Conservation (phyloP, 1,140 invertebrate genomes). For the Oncopeltus fasciatus region DNA sequence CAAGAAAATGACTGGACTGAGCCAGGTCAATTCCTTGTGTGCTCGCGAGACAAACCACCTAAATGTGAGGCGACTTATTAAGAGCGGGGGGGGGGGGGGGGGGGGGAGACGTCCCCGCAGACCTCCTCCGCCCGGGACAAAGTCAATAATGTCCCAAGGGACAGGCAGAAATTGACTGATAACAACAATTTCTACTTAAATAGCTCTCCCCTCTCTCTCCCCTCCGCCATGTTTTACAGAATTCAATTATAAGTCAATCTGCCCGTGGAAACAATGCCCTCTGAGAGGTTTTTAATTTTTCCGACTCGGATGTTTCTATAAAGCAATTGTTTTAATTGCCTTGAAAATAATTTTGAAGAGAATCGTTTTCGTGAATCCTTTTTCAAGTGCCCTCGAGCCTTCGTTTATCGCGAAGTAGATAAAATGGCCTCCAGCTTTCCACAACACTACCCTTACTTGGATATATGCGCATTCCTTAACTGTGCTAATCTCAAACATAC, state of each 20-base stretch:
- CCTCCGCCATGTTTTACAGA: slow-evolving; percentile 5
- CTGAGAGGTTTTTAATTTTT: slow-evolving; percentile 6
- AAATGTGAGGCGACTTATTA: neutral
- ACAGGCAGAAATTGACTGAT: slow-evolving; percentile 2
- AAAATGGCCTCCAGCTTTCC: too few relatives aligned
- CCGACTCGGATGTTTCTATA: slow-evolving; percentile 8
- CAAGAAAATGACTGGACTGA: too few relatives aligned
- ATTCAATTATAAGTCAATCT: slow-evolving; percentile 9
- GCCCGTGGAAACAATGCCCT: slow-evolving; percentile 4
- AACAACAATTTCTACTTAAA: slow-evolving; percentile 10
- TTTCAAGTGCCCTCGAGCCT: neutral
- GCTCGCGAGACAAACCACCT: neutral
- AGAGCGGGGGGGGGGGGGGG: neutral
- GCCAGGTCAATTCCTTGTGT: too few relatives aligned
- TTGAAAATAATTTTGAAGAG: slow-evolving; percentile 9
- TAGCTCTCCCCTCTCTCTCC: neutral
- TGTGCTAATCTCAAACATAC: too few relatives aligned
- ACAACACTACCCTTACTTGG: too few relatives aligned
- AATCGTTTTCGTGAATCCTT: neutral
- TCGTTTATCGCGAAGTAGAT: neutral
- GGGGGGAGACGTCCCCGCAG: neutral
- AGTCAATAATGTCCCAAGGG: neutral
- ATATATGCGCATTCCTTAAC: too few relatives aligned
- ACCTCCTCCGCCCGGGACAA: neutral
- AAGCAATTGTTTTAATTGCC: slow-evolving; percentile 9